Percentiles rank a stretch among this genome's conserved stretches.
Evolutionary conservation across 2,113 vertebrate species (phyloP).

Genomic region (Nycticebus coucang): DNA sequence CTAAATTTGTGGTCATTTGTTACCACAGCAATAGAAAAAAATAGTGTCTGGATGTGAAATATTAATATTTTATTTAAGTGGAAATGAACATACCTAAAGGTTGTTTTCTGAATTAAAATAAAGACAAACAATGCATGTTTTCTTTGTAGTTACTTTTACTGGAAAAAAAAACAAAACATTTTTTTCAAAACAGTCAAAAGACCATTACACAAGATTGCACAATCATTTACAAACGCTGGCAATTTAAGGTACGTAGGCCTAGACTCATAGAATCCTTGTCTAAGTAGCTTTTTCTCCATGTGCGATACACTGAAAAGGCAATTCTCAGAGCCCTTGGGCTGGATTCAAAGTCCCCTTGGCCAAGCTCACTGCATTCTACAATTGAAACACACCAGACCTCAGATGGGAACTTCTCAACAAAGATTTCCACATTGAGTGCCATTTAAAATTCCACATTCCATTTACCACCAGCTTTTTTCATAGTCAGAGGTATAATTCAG

Average conservation of each 20-base stretch:
- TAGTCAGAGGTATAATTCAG: conserved; percentile 4
- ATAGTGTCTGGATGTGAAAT: neutral
- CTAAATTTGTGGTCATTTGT: neutral
- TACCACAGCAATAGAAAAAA: neutral
- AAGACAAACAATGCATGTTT: conserved; percentile 53
- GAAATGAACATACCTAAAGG: conserved; percentile 2
- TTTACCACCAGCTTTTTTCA: neutral
- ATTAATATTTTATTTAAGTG: neutral
- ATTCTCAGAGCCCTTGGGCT: conserved; percentile 37
- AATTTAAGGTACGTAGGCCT: conserved; percentile 61
- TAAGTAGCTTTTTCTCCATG: conserved; percentile 45
- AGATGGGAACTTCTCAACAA: conserved; percentile 50
- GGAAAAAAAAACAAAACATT: conserved; percentile 82
- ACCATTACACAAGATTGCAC: conserved; percentile 81
- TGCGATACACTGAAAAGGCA: conserved; percentile 60
- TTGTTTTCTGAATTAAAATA: conserved; percentile 51
- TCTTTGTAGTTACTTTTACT: conserved; percentile 84
- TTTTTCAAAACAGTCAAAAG: conserved; percentile 82
- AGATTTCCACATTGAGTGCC: conserved; percentile 54
- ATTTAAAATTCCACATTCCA: conserved; percentile 69
- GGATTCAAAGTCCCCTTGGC: conserved; percentile 45
- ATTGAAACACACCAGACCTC: conserved; percentile 29
- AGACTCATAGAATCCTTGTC: neutral
- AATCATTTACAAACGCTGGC: conserved; percentile 78
- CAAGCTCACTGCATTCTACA: conserved; percentile 12